A percentile compares a stretch with the other conserved stretches of the same genome.
Conservation (phyloP, 2,113 vertebrate species). For the Melanostigma gelatinosum region DNA sequence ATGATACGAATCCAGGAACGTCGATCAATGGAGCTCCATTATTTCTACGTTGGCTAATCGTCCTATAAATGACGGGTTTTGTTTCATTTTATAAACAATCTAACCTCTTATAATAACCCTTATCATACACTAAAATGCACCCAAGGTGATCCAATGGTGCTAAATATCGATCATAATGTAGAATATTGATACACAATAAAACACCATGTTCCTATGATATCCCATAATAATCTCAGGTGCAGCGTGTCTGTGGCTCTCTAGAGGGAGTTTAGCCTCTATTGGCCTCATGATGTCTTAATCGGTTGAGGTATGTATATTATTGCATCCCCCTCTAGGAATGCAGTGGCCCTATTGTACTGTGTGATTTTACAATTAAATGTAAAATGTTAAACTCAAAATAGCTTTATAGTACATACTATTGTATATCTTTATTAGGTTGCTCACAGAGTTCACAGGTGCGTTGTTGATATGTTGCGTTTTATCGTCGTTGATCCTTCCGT, state of each 20-base stretch:
- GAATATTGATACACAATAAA: not conserved
- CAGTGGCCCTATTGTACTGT: not conserved
- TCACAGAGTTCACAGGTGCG: not conserved
- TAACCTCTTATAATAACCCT: not conserved
- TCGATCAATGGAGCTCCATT: slow-evolving; percentile 22
- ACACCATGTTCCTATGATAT: not conserved
- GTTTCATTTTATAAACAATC: not conserved
- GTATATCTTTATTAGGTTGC: not conserved
- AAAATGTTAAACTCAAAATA: not conserved
- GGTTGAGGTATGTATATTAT: not conserved
- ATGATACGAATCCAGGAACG: slow-evolving; percentile 6
- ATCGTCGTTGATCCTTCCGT: not conserved
- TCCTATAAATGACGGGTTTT: not conserved
- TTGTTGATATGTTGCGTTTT: not conserved
- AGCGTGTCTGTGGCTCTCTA: not conserved
- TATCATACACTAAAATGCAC: not conserved
- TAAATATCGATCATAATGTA: not conserved
- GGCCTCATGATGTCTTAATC: not conserved
- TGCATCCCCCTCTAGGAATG: not conserved
- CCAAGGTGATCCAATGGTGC: not conserved
- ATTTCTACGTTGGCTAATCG: not conserved
- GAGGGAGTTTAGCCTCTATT: not conserved
- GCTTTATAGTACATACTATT: not conserved
- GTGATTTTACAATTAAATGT: not conserved
- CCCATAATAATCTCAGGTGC: slow-evolving; percentile 2